These are phyloP conservation scores for Lutjanus argentimaculatus DNA, from an alignment of 2,797 vertebrate genomes.

Conservation along the genomic window DNA sequence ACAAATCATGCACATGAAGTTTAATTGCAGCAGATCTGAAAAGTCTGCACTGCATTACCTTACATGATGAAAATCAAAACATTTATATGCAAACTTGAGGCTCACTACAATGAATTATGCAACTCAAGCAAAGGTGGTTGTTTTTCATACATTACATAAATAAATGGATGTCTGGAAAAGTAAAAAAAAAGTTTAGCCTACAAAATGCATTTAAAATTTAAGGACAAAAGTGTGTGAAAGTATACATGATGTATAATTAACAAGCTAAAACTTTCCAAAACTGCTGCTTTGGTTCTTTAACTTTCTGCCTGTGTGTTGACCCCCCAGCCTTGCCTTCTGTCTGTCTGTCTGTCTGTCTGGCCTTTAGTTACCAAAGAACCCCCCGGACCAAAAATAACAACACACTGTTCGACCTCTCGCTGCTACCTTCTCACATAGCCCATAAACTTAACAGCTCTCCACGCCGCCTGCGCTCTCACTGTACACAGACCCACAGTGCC, in stretches of 20 bases:
- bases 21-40: background rate
- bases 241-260: background rate
- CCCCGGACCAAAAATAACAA: slow-evolving; percentile 79
- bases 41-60: background rate
- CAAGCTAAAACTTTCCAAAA: background rate
- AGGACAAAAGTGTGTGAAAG: background rate
- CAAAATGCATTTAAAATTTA: background rate
- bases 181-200: background rate
- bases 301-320: slow-evolving; percentile 10
- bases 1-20: background rate
- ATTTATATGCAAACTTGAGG: background rate
- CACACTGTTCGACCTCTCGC: slow-evolving; percentile 64
- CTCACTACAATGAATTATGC: background rate
- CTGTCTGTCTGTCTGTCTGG: slow-evolving; percentile 47
- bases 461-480: slow-evolving; percentile 42
- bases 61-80: too few species aligned
- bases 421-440: slow-evolving; percentile 77
- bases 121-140: background rate
- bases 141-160: background rate
- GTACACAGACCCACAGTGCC: slow-evolving; percentile 34
- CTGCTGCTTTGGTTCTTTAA: slow-evolving; percentile 1
- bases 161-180: background rate
- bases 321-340: background rate
- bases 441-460: slow-evolving; percentile 77
- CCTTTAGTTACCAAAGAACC: slow-evolving; percentile 74